Evolutionary conservation across 2,113 vertebrate species (phyloP).

Genomic region (Pachycephala philippinensis): DNA sequence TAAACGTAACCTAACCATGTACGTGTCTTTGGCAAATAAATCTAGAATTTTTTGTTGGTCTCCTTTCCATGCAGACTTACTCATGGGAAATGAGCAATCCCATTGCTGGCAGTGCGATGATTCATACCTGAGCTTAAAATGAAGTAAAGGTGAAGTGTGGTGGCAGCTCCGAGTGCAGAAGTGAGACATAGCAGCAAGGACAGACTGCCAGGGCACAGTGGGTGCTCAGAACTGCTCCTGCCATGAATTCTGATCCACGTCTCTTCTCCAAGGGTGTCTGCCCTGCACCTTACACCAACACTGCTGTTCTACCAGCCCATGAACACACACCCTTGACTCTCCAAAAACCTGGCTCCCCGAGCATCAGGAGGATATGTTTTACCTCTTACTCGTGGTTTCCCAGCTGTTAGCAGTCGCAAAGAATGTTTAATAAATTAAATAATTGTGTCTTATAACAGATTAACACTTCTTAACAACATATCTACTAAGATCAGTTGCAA

Average conservation of each 20-base stretch:
- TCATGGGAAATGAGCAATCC: neutral
- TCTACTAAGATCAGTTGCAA: neutral
- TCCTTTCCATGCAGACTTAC: neutral
- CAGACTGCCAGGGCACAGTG: neutral
- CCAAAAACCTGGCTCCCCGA: neutral
- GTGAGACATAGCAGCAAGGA: neutral
- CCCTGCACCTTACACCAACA: neutral
- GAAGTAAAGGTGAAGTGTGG: neutral
- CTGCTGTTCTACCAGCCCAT: neutral
- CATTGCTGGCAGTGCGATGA: neutral
- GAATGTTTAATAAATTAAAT: neutral
- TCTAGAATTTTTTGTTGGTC: neutral
- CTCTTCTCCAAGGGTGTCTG: neutral
- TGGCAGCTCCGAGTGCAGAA: neutral
- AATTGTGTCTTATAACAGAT: neutral
- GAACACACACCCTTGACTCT: neutral
- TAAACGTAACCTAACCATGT: neutral
- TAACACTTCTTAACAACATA: neutral
- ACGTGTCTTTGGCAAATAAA: neutral
- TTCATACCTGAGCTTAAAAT: neutral
- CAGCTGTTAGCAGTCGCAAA: neutral
- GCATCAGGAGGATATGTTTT: neutral
- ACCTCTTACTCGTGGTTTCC: neutral
- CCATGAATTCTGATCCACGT: fast-evolving
- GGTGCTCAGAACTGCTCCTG: neutral